Evolutionary conservation across 2,888 invertebrate genomes (phyloP).

Genomic region (Tigriopus californicus): DNA sequence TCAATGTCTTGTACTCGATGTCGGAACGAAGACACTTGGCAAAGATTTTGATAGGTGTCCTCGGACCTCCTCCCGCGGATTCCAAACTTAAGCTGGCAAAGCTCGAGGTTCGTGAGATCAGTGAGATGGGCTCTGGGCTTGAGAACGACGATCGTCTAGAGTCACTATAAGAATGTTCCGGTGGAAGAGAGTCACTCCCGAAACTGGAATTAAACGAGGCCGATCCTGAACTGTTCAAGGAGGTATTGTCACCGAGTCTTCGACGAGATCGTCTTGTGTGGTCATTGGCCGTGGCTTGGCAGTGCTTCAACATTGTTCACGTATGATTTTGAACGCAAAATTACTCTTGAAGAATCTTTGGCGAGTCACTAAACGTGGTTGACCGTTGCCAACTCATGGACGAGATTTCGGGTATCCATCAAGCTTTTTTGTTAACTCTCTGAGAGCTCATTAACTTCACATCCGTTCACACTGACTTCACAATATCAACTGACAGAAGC

Average conservation of each 20-base stretch:
- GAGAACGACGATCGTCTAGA: slow-evolving; percentile 30
- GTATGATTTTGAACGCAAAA: background rate
- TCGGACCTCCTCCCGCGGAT: slow-evolving; percentile 21
- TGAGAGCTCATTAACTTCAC: no score
- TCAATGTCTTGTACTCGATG: slow-evolving; percentile 85
- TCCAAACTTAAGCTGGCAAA: slow-evolving; percentile 37
- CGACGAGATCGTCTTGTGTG: slow-evolving; percentile 6
- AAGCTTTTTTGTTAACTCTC: no score
- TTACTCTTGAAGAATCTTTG: no score
- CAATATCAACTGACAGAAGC: no score
- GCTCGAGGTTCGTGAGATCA: slow-evolving; percentile 46
- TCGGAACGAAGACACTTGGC: slow-evolving; percentile 73
- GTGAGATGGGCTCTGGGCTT: slow-evolving; percentile 25
- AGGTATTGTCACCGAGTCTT: background rate
- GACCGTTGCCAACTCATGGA: no score
- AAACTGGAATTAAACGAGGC: background rate
- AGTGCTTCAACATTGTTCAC: slow-evolving; percentile 3
- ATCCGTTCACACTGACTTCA: no score
- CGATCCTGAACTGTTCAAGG: background rate
- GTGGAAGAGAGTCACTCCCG: background rate
- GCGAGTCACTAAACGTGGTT: no score
- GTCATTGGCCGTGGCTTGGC: slow-evolving; percentile 9
- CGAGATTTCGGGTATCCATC: no score
- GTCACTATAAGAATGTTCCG: background rate
- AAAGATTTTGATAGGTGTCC: slow-evolving; percentile 82